Percentiles rank a stretch among this genome's conserved stretches.
phyloP scores from a whole-genome alignment of 2,888 invertebrate species.

The Thymelicus acteon region DNA sequence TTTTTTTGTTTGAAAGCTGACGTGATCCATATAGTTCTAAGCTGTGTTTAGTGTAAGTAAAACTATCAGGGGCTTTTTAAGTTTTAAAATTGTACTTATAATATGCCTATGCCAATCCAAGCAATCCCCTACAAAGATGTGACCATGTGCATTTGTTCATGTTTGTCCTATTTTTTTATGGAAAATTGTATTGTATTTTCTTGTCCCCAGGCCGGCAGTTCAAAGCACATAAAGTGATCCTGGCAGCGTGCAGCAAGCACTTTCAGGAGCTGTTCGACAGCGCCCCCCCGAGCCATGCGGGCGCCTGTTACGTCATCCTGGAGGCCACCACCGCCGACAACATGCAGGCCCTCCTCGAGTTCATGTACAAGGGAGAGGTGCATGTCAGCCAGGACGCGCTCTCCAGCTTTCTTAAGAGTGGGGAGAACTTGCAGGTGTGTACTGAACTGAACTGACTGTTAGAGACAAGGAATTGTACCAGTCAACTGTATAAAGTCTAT shows the following conservation, averaged over 20 bases:
- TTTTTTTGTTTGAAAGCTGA: too few relatives aligned
- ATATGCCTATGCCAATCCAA: too few relatives aligned
- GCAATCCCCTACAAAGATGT: too few relatives aligned
- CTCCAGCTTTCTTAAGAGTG: conserved; percentile 95
- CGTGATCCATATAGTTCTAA: too few relatives aligned
- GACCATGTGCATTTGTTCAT: background rate
- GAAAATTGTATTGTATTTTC: too few relatives aligned
- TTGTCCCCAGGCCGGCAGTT: conserved; percentile 92
- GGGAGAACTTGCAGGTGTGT: conserved; percentile 93
- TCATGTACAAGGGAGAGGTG: conserved; percentile 97
- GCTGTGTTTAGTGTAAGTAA: too few relatives aligned
- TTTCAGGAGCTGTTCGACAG: conserved; percentile 96
- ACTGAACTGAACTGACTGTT: too few relatives aligned
- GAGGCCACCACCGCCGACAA: conserved; percentile 95
- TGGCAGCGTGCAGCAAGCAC: conserved; percentile 97
- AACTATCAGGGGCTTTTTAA: too few relatives aligned
- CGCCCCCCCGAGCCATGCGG: conserved; percentile 91
- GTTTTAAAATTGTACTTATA: too few relatives aligned
- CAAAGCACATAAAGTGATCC: conserved; percentile 95
- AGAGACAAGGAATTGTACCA: too few relatives aligned
- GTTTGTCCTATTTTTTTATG: conserved; percentile 45
- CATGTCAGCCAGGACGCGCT: conserved; percentile 96
- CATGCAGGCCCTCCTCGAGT: conserved; percentile 95
- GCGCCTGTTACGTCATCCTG: conserved; percentile 93
- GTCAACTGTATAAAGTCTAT: too few relatives aligned